Percentiles rank a stretch among this genome's conserved stretches.
Evolutionary conservation across 2,113 vertebrate genomes (phyloP).

Genomic region (Phainopepla nitens): DNA sequence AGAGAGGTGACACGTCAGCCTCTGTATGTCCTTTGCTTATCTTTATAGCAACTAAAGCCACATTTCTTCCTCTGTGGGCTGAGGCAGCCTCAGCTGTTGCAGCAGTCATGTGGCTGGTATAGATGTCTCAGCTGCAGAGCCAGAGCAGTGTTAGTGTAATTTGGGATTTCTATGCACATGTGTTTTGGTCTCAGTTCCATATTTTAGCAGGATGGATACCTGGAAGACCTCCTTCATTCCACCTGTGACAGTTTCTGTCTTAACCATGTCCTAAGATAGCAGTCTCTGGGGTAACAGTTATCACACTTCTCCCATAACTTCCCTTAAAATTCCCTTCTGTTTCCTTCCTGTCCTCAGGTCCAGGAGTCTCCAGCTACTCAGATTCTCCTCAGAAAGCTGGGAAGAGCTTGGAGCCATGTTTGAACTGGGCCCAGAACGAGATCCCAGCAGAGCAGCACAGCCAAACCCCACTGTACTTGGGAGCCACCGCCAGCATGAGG

Average conservation of each 20-base stretch:
- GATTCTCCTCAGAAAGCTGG: background rate
- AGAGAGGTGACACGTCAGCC: background rate
- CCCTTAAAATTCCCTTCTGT: background rate
- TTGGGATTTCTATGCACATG: background rate
- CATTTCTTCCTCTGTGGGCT: background rate
- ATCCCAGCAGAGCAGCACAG: constrained; percentile 49
- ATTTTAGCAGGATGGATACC: background rate
- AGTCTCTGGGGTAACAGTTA: background rate
- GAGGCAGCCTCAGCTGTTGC: background rate
- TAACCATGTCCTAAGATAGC: background rate
- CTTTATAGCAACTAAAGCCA: background rate
- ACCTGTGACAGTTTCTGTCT: background rate
- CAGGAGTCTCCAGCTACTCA: background rate
- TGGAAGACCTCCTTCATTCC: background rate
- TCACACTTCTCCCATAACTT: background rate
- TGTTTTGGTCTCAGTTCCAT: background rate
- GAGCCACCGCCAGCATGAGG: background rate
- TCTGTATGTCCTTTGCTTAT: background rate
- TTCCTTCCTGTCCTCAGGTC: background rate
- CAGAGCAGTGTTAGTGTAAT: background rate
- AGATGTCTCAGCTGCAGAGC: background rate
- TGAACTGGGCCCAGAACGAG: constrained; percentile 4
- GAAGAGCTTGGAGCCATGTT: constrained; percentile 43
- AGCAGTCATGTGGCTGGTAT: background rate
- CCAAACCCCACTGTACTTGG: constrained; percentile 30